These are phyloP conservation scores for Clunio marinus DNA, from an alignment of 2,888 invertebrate species.

Conservation along the genomic window DNA sequence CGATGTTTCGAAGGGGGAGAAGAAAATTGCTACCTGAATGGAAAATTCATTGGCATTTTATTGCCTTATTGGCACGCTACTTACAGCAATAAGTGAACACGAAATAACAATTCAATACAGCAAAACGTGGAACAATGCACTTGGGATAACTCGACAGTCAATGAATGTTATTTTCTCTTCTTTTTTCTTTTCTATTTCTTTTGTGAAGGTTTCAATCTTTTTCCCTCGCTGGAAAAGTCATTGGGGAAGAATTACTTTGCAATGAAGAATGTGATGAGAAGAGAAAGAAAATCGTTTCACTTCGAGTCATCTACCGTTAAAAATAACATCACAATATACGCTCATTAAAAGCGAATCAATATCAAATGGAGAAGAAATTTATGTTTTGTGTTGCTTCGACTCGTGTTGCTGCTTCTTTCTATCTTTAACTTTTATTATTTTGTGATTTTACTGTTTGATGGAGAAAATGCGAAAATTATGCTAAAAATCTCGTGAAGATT, in stretches of 20 bases:
- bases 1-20: background rate
- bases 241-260: slow-evolving; percentile 32
- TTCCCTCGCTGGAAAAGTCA: slow-evolving; percentile 3
- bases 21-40: slow-evolving; percentile 31
- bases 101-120: slow-evolving; percentile 15
- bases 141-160: slow-evolving; percentile 25
- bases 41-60: slow-evolving; percentile 35
- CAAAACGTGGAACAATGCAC: slow-evolving; percentile 27
- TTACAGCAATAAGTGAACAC: background rate
- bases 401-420: too few species aligned
- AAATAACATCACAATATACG: slow-evolving; percentile 30
- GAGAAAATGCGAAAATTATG: slow-evolving; percentile 22
- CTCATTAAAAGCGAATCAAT: slow-evolving; percentile 39
- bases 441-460: background rate
- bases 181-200: too few species aligned
- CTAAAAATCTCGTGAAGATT: background rate
- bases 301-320: slow-evolving; percentile 36
- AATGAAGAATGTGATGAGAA: slow-evolving; percentile 24
- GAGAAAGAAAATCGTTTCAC: slow-evolving; percentile 25
- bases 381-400: slow-evolving; percentile 32
- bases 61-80: slow-evolving; percentile 25
- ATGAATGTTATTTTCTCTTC: background rate
- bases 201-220: slow-evolving; percentile 9
- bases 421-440: slow-evolving; percentile 9
- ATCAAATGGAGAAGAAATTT: slow-evolving; percentile 32